These are phyloP conservation scores for Ceyx cyanopectus DNA, from an alignment of 2,113 vertebrate species.

Conservation along the genomic window DNA sequence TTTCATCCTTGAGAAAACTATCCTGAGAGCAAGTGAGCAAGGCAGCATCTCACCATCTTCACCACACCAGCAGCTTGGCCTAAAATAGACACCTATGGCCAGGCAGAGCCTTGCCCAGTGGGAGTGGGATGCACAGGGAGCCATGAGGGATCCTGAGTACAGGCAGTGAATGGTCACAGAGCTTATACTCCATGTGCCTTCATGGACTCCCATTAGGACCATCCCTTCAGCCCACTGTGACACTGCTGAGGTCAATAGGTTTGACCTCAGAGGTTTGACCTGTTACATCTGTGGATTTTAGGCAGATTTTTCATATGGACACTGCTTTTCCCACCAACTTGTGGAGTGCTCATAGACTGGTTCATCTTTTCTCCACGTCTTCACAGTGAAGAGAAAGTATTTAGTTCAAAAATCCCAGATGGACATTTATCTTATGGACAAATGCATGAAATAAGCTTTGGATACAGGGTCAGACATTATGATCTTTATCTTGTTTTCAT, in stretches of 20 bases:
- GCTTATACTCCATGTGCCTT: rapidly evolving
- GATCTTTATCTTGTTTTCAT: background rate
- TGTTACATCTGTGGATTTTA: rapidly evolving
- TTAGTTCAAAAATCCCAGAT: background rate
- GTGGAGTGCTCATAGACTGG: background rate
- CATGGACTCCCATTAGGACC: rapidly evolving
- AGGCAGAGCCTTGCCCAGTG: rapidly evolving
- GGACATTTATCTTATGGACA: background rate
- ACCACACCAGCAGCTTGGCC: background rate
- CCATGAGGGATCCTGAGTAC: rapidly evolving
- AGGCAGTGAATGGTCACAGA: rapidly evolving
- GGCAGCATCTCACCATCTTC: background rate
- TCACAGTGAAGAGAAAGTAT: background rate
- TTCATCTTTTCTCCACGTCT: background rate
- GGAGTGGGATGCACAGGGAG: background rate
- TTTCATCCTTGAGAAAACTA: background rate
- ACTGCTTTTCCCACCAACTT: background rate
- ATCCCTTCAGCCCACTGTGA: rapidly evolving
- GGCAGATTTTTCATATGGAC: background rate
- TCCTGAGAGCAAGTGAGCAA: rapidly evolving
- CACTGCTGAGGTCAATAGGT: background rate
- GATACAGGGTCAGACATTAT: background rate
- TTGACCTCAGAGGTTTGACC: background rate
- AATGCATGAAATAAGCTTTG: background rate
- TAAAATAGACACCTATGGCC: background rate